These are phyloP conservation scores for Blera fallax DNA, from an alignment of 2,888 invertebrate genomes.

Conservation along the genomic window DNA sequence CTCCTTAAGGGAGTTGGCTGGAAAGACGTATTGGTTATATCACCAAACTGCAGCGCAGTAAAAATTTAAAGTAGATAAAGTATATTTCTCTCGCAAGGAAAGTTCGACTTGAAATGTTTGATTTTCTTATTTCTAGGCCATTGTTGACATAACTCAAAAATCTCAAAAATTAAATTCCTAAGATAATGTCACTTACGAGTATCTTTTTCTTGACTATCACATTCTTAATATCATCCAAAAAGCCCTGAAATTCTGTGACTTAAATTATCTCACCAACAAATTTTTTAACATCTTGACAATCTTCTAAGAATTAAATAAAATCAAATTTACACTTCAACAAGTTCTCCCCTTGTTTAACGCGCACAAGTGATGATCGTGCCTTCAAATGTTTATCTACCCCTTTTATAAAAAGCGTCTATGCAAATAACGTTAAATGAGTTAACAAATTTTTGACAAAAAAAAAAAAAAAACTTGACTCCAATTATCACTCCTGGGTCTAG, in stretches of 20 bases:
- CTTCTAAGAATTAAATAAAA: neutral
- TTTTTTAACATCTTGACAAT: neutral
- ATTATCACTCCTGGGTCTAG: conserved; percentile 11
- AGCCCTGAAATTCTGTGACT: neutral
- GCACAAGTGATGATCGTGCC: neutral
- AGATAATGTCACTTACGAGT: neutral
- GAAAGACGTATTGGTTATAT: too few species aligned
- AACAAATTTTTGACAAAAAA: neutral
- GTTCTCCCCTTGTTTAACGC: neutral
- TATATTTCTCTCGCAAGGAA: too few species aligned
- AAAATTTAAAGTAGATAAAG: too few species aligned
- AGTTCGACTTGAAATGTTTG: too few species aligned
- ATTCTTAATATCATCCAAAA: neutral
- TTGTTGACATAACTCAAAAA: too few species aligned
- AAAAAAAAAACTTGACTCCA: neutral
- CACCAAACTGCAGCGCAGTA: too few species aligned
- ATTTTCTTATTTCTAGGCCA: too few species aligned
- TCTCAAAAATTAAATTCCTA: neutral
- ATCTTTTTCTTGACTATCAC: neutral
- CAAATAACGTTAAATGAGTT: neutral
- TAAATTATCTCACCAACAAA: neutral
- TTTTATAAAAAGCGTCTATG: neutral
- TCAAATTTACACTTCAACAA: neutral
- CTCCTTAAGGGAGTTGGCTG: too few species aligned
- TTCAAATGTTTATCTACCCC: neutral